Base-by-base conservation (phyloP, 2,797 vertebrate genomes). In the Sebastes ruberrimus region DNA sequence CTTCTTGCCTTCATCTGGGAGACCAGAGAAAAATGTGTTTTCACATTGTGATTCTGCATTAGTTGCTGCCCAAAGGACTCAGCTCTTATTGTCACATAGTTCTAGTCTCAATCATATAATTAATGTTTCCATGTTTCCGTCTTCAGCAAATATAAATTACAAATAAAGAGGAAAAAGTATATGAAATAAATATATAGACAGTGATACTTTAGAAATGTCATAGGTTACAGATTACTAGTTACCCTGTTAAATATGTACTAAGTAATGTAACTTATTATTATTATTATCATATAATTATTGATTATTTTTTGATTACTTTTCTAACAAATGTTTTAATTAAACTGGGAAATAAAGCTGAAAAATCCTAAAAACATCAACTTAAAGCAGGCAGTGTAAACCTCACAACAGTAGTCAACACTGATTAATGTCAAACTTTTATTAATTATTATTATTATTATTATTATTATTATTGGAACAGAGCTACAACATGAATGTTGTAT, bases 41-140 rank as follows among this genome's bases (percentile, higher is more conserved):
- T 81, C 70, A 72, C 81, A 73, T 62, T 72, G 81, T 88, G 73
- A 80, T 56, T 14, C 64, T 77, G 63, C 68, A 81, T 63, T 81
- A 82, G 63, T 60, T 62, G 71, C 52, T 82, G 56, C 66, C 62
- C 23, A 16, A 18, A 75, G 72, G 80, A 55, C 65, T 76, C 73
- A 63, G 70, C 13, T 46, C 9, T 55, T 62, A 32, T 9, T 77
- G 30, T 71, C 66, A 64, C n/a, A 59, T 35, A 69, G 55, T 60
- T 79, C 28, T 46, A 64, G 23, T 49, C 25, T 28, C 32, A 71
- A 22, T 61, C 10, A 35, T 56, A 55, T 73, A 38, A 42, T 33
- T 20, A 5, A 38, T 38, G 9, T 55, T 33, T n/a, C 7, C 27
- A 52, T 8, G 7, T 22, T 16, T 73, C 5, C 32, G 9, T 49